A percentile compares a stretch with the other conserved stretches of the same genome.
These are phyloP conservation scores for Camponotus vicinus DNA, from an alignment of 1,140 invertebrate genomes.

Conservation along the genomic window DNA sequence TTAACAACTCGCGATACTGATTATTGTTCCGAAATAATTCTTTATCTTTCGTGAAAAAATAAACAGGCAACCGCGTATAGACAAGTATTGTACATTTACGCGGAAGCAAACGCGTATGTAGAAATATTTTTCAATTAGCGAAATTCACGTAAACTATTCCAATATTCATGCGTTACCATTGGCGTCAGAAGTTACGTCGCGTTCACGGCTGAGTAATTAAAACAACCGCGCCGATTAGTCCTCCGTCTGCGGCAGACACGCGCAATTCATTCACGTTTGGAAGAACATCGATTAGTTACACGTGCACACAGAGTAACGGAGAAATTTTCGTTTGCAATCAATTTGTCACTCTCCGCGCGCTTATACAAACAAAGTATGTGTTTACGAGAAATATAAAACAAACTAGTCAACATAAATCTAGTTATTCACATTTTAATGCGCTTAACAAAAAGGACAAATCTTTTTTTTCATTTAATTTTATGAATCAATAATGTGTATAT, in stretches of 20 bases:
- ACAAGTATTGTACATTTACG: too few species aligned
- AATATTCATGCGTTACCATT: conserved; percentile 22
- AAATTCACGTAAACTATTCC: conserved; percentile 49
- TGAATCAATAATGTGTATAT: background rate
- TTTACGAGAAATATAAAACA: background rate
- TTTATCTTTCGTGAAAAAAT: background rate
- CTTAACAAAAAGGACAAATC: background rate
- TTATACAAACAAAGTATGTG: background rate
- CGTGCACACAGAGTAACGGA: background rate
- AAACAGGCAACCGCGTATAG: background rate
- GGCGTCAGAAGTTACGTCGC: conserved; percentile 18
- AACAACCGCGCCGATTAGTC: conserved; percentile 60
- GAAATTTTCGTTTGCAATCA: conserved; percentile 44
- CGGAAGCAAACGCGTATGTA: background rate
- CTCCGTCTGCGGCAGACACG: conserved; percentile 44
- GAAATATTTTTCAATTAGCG: conserved; percentile 23
- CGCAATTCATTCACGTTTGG: conserved; percentile 32
- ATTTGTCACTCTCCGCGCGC: conserved; percentile 5
- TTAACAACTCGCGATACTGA: background rate
- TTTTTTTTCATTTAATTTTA: background rate
- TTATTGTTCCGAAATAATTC: background rate
- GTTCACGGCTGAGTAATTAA: conserved; percentile 56
- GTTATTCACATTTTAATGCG: background rate
- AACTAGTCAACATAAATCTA: background rate
- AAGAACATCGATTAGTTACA: conserved; percentile 60